A percentile compares a stretch with the other conserved stretches of the same genome.
Evolutionary conservation across 2,888 invertebrate species (phyloP).

Genomic region (Drosophila bunnanda): DNA sequence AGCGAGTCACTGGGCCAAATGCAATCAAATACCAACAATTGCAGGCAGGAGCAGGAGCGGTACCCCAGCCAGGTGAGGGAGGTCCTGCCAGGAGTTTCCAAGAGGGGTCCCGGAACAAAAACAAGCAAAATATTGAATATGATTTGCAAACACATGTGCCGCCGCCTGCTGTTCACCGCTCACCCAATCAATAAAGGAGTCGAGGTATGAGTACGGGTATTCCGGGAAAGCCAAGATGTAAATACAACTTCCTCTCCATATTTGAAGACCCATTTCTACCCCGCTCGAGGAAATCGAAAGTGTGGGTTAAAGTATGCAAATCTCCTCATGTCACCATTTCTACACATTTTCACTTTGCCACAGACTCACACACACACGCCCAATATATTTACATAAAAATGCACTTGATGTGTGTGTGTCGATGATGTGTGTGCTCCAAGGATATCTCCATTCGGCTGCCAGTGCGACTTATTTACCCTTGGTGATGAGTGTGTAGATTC

Average conservation of each 20-base stretch:
- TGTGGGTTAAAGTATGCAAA: constrained; percentile 64
- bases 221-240: constrained; percentile 23
- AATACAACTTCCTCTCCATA: constrained; percentile 9
- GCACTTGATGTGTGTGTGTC: constrained; percentile 68
- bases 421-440: constrained; percentile 8
- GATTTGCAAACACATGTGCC: constrained; percentile 72
- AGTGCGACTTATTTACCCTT: constrained; percentile 65
- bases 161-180: constrained; percentile 34
- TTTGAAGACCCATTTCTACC: background rate
- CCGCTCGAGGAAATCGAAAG: constrained; percentile 45
- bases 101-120: constrained; percentile 9
- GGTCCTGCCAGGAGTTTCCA: background rate
- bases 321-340: constrained; percentile 51
- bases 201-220: background rate
- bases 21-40: constrained; percentile 73
- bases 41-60: constrained; percentile 39
- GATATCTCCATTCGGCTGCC: constrained; percentile 56
- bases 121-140: constrained; percentile 79
- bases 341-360: constrained; percentile 71
- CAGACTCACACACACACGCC: constrained; percentile 13
- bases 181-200: constrained; percentile 49
- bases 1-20: constrained; percentile 63
- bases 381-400: constrained; percentile 74
- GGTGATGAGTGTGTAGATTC: constrained; percentile 24
- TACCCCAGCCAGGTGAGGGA: background rate